A percentile compares a stretch with the other conserved stretches of the same genome.
Evolutionary conservation across 2,113 vertebrate species (phyloP).

Genomic region (Dunckerocampus dactyliophorus): DNA sequence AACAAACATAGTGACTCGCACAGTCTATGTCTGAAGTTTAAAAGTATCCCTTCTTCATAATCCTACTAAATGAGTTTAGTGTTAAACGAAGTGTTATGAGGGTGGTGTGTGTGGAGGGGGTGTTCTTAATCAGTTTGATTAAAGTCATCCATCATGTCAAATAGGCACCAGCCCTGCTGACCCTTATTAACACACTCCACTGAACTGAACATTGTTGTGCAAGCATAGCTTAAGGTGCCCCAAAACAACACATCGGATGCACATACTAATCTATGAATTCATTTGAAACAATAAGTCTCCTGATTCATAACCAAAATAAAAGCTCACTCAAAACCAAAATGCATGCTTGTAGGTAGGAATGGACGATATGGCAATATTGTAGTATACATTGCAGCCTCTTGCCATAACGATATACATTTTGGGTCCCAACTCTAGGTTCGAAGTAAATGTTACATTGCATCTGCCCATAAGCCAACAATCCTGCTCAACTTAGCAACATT

Average conservation of each 20-base stretch:
- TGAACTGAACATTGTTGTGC: conserved; percentile 10
- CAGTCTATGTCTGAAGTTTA: background rate
- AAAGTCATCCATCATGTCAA: conserved; percentile 59
- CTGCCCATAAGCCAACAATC: background rate
- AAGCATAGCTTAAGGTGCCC: background rate
- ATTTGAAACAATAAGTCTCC: background rate
- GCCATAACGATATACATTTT: too few species aligned
- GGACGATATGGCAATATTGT: too few species aligned
- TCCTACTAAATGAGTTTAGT: conserved; percentile 25
- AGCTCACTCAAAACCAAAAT: background rate
- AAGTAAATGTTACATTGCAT: background rate
- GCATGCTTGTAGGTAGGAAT: too few species aligned
- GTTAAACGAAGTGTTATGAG: conserved; percentile 50
- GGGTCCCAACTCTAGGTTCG: background rate
- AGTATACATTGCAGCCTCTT: too few species aligned
- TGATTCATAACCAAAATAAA: conserved; percentile 1
- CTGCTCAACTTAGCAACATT: background rate
- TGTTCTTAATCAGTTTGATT: conserved; percentile 57
- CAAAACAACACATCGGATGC: background rate
- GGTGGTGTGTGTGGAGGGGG: background rate
- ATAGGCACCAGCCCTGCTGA: conserved; percentile 26
- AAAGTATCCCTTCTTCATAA: conserved; percentile 9
- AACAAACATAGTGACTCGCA: background rate
- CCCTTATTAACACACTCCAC: conserved; percentile 29
- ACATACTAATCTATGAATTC: too few species aligned